Evolutionary conservation across 2,888 invertebrate genomes (phyloP).

Genomic region (Neoscelio sp.): DNA sequence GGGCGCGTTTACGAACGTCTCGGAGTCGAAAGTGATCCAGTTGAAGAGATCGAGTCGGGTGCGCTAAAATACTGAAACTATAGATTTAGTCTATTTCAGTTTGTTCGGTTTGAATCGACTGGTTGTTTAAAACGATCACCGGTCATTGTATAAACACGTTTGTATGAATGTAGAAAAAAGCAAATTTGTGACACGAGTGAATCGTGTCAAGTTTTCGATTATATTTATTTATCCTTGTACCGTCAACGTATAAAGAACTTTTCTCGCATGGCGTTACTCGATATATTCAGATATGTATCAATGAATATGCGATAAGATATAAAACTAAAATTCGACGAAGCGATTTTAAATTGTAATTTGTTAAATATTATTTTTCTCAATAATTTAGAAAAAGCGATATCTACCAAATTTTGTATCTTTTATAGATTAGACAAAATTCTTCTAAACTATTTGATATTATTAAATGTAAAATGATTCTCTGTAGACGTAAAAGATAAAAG

Average conservation of each 20-base stretch:
- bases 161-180: too few relatives aligned
- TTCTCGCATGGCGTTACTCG: not conserved
- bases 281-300: not conserved
- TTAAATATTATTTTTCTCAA: too few relatives aligned
- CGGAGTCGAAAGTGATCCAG: slow-evolving; percentile 47
- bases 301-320: not conserved
- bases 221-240: not conserved
- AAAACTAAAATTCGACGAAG: not conserved
- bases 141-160: too few relatives aligned
- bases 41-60: slow-evolving; percentile 37
- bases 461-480: too few relatives aligned
- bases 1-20: slow-evolving; percentile 28
- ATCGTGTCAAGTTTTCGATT: not conserved
- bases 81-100: not conserved
- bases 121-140: too few relatives aligned
- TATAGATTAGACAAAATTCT: too few relatives aligned
- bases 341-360: too few relatives aligned
- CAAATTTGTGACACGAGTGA: too few relatives aligned
- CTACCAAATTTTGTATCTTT: too few relatives aligned
- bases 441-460: too few relatives aligned
- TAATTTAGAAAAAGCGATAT: too few relatives aligned
- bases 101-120: not conserved
- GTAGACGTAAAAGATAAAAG: too few relatives aligned
- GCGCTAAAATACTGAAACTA: slow-evolving; percentile 4
- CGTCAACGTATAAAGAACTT: not conserved